Percentiles rank a stretch among this genome's conserved stretches.
Conservation (phyloP, 2,888 invertebrate species). For the Standfussiana lucernea region DNA sequence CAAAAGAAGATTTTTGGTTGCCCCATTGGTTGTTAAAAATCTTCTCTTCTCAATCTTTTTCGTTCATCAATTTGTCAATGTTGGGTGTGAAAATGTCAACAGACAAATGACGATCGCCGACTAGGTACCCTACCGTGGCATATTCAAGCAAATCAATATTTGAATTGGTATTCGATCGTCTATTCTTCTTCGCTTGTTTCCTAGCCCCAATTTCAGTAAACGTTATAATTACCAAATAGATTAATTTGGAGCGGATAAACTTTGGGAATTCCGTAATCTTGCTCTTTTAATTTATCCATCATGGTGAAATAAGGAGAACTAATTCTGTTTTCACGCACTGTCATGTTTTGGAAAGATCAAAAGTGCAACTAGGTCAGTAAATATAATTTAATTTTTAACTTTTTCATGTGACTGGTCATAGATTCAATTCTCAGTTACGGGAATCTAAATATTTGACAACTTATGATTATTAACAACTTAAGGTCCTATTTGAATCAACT, state of each 20-base stretch:
- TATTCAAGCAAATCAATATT: not conserved
- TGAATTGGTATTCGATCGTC: not conserved
- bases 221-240: slow-evolving; percentile 66
- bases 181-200: slow-evolving; percentile 15
- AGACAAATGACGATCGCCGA: not conserved
- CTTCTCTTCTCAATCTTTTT: too few relatives aligned
- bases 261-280: slow-evolving; percentile 55
- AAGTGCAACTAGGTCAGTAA: slow-evolving; percentile 38
- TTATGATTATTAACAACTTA: too few relatives aligned
- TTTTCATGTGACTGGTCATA: not conserved
- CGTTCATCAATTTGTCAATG: not conserved
- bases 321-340: slow-evolving; percentile 9
- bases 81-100: not conserved
- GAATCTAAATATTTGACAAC: too few relatives aligned
- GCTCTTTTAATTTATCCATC: slow-evolving; percentile 63
- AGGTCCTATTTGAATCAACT: too few relatives aligned
- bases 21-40: too few relatives aligned
- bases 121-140: not conserved
- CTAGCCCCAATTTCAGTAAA: slow-evolving; percentile 49
- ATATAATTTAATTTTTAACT: not conserved
- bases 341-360: slow-evolving; percentile 8
- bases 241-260: slow-evolving; percentile 62
- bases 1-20: not conserved
- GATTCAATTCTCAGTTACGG: not conserved
- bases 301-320: slow-evolving; percentile 36